Evolutionary conservation across 2,797 vertebrate species (phyloP).

Genomic region (Thripadectes ignobilis): DNA sequence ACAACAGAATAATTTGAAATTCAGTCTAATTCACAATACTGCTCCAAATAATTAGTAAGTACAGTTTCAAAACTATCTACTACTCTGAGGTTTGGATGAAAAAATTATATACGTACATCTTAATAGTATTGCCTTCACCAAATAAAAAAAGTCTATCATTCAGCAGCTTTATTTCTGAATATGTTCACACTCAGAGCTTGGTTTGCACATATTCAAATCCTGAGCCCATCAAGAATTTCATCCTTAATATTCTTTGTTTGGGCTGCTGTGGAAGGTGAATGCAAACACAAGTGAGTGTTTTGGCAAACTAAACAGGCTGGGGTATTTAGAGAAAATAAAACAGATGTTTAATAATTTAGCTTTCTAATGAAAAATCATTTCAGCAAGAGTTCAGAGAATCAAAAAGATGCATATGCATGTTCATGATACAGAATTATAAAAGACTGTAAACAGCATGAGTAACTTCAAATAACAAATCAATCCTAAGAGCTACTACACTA

Average conservation of each 20-base stretch:
- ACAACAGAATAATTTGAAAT: not conserved
- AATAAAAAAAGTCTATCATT: not conserved
- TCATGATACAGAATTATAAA: not conserved
- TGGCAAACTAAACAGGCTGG: not conserved
- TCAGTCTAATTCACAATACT: slow-evolving; percentile 36
- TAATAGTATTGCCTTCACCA: not conserved
- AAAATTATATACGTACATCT: not conserved
- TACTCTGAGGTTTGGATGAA: not conserved
- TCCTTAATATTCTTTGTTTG: not conserved
- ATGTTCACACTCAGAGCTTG: not conserved
- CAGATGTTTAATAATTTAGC: slow-evolving; percentile 4
- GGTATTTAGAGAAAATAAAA: not conserved
- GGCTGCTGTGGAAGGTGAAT: not conserved
- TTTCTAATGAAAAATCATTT: slow-evolving; percentile 12
- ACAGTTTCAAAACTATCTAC: not conserved
- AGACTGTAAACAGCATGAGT: slow-evolving; percentile 43
- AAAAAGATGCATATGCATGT: not conserved
- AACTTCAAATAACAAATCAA: slow-evolving; percentile 31
- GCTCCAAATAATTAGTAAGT: slow-evolving; percentile 31
- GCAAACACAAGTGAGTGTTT: not conserved
- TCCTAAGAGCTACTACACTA: not conserved
- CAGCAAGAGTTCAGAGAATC: not conserved
- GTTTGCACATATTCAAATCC: not conserved
- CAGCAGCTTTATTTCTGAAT: slow-evolving; percentile 8
- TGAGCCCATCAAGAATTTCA: not conserved